phyloP scores from a whole-genome alignment of 2,888 invertebrate species.

The Sinodicranocentrus sp. region DNA sequence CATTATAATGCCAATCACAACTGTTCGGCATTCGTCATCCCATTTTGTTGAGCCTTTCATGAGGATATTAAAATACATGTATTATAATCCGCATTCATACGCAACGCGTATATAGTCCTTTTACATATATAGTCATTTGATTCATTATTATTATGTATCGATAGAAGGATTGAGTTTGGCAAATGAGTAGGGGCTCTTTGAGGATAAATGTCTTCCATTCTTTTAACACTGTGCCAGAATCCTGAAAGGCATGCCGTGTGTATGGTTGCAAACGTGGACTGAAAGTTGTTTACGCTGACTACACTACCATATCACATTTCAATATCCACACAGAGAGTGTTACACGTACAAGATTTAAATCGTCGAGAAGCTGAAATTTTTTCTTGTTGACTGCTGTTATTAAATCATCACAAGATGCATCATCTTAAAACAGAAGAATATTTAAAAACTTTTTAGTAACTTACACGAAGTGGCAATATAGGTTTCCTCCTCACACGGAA shows the following conservation, averaged over 20 bases:
- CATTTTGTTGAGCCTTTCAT: conserved; percentile 52
- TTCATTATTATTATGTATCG: conserved; percentile 38
- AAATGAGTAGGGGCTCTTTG: conserved; percentile 34
- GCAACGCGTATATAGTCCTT: background rate
- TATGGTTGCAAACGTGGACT: background rate
- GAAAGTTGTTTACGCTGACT: conserved; percentile 13
- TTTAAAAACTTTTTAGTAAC: conserved; percentile 8
- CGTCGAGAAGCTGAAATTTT: too few species aligned
- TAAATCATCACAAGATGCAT: conserved; percentile 55
- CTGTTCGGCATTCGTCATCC: conserved; percentile 67
- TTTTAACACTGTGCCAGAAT: conserved; percentile 9
- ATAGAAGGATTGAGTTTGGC: conserved; percentile 37
- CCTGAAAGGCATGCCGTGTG: background rate
- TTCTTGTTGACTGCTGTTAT: conserved; percentile 36
- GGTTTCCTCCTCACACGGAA: conserved; percentile 25
- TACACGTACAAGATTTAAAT: too few species aligned
- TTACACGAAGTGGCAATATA: conserved; percentile 12
- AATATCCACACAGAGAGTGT: too few species aligned
- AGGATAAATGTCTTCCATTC: conserved; percentile 15
- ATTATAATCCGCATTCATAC: background rate
- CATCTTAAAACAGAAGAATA: conserved; percentile 8
- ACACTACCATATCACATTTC: conserved; percentile 57
- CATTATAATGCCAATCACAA: conserved; percentile 69
- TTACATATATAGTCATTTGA: conserved; percentile 29
- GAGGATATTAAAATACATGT: conserved; percentile 42